Evolutionary conservation across 2,888 invertebrate species (phyloP), one percentile per base, ranked within the genome.

Genomic region (Torymus tubicola): DNA sequence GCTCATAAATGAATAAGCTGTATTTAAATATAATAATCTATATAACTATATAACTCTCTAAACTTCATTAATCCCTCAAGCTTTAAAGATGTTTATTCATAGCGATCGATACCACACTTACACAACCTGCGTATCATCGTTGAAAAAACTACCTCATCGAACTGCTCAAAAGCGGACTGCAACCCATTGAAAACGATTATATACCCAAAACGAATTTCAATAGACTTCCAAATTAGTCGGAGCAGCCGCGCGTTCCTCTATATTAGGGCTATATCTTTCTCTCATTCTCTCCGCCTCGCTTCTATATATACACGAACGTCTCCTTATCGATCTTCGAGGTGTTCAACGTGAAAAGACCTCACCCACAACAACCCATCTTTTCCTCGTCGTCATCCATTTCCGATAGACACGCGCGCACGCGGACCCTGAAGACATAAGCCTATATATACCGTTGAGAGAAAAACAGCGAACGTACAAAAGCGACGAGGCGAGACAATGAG

Each of bases 351-450:
- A 42, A 42, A 42, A 42, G 42, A 42, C 42, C 42, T 42, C 42
- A 42, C 42, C 8, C 65, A n/a, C 31, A 8, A 24, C 61, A 50
- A 50, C 13, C 16, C 14, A 16, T 64, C 70, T 57, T 42, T 42
- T 42, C 42, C 42, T 42, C 57, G 57, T 71, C 71, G 71, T 78
- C 71, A 53, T 78, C 60, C 58, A 58, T 50, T 70, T 77, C 77
- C 77, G 69, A 57, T 63, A 57, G 16, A 14, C 58, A 52, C 42
- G 13, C 42, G 13, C 57, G 18, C 64, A 18, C 52, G 14, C 31
- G 31, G 12, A 21, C 13, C 2, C 31, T 31, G 55, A 52, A 57
- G 31, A 69, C 24, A 52, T 11, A 1, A 31, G 8, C 42, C 8
- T 42, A 21, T 8, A 8, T 8, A 8, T 8, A 8, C 42, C 8